Evolutionary conservation across 1,140 invertebrate genomes (phyloP), one percentile per base, ranked within the genome.

Genomic region (Drepana arcuata): DNA sequence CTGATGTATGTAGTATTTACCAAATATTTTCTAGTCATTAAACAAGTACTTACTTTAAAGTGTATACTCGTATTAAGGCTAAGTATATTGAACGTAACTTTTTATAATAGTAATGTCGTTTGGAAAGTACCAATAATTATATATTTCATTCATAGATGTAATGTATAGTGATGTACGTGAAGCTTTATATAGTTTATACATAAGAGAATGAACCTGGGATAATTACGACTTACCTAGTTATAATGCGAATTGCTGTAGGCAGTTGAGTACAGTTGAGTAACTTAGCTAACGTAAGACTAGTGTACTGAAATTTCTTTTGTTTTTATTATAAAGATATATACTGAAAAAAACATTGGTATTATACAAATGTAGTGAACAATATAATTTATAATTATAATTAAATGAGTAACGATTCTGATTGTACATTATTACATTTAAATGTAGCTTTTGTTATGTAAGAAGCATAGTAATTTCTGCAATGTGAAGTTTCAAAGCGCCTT

Each of bases 171-270:
- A 66, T 61, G 44, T 57, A 47, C 57, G 47, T 64, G 38, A 70
- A 74, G 69, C 65, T 73, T 73, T 48, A 52, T 51, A 26, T 61
- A 41, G 42, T 56, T 53, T 38, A 35, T 73, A 73, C 75, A 80
- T 33, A 80, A 74, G 73, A 48, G 60, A 52, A 63, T 65, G 60
- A 73, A 75, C 59, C 69, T 66, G 75, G 75, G 75, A 80, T 80
- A 75, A 73, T 74, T 80, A 80, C 75, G 75, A 80, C 75, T 80
- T 80, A 80, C 57, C 60, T 80, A 80, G 64, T 29, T 47, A 52
- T 64, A 73, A 71, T 36, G 55, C 50, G 30, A 46, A 43, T 48
- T 32, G 56, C 55, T 41, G 39, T 57, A 58, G 51, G 39, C 18
- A 9, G 24, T 26, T 26, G 24, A n/a, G n/a, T 21, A 5, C 4